Evolutionary conservation across 92 coral and sea anemone species (phyloP), one percentile per base, ranked within the genome.

Genomic region (Epizoanthus rinbou): DNA sequence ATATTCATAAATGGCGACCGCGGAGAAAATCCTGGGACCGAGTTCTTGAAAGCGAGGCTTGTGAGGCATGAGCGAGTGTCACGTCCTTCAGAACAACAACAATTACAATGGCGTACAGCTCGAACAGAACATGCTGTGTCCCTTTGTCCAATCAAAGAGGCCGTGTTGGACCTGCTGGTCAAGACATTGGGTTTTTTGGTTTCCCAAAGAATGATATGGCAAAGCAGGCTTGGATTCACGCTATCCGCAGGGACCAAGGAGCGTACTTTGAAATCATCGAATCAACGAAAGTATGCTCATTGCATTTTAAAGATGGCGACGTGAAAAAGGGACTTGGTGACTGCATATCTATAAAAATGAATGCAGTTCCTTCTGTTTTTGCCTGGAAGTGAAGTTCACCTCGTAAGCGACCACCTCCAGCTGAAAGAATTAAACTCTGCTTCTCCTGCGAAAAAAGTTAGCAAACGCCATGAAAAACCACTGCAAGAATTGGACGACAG

Each of bases 261-360:
- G 21, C 2, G 4, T 2, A 35, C 2, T 39, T 28, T 33, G 73
- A 28, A 28, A 39, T 68, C 71, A 39, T 31, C 23, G 83, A 70
- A 79, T 37, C 70, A n/a, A 82, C 90, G 3, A 81, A 74, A 59
- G 90, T 91, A 59, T 88, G 92, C 85, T 91, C 88, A 9, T 74
- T 83, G 18, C 92, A 88, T 68, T 91, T 91, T 53, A 88, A 84
- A 74, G n/a, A 50, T 19, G 52, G 45, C 18, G 88, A 84, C 79
- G 22, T 84, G 4, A 52, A 60, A 15, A 88, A 79, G 79, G 80
- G 80, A 57, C 73, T 84, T 58, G 70, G 74, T n/a, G 88, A 86
- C 63, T 72, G 76, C 3, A 23, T 50, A 60, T 59, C 63, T 54
- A 25, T 84, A 5, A 76, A 58, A 43, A n/a, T 63, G 21, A 59